phyloP scores from a whole-genome alignment of 1,140 invertebrate genomes.

The Brachystomella parvula region DNA sequence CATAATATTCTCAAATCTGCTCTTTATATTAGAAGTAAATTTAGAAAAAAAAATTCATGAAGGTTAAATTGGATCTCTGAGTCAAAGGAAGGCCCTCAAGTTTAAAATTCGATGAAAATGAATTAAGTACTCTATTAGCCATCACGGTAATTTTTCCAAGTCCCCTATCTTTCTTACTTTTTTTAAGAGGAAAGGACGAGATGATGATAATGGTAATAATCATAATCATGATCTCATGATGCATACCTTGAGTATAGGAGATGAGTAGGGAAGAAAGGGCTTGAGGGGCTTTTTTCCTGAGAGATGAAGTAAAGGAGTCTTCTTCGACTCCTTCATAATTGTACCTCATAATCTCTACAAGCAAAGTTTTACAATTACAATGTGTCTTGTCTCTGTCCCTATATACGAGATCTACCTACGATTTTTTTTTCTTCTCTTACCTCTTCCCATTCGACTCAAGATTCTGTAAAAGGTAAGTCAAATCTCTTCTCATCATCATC shows the following conservation, averaged over 20 bases:
- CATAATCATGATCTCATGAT: neutral
- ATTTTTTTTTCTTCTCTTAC: neutral
- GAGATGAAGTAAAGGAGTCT: neutral
- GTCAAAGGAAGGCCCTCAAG: no score
- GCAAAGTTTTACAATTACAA: slow-evolving; percentile 21
- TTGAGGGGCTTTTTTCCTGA: neutral
- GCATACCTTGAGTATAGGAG: no score
- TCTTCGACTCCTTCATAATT: slow-evolving; percentile 13
- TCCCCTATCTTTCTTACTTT: neutral
- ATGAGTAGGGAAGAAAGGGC: no score
- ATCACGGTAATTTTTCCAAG: no score
- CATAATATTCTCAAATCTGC: no score
- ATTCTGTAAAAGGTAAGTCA: neutral
- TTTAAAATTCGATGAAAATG: no score
- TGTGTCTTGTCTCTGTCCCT: slow-evolving; percentile 12
- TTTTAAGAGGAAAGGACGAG: neutral
- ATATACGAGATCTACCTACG: neutral
- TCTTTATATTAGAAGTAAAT: no score
- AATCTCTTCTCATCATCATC: neutral
- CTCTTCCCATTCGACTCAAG: neutral
- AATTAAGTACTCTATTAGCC: no score
- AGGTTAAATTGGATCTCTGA: no score
- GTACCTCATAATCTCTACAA: slow-evolving; percentile 10
- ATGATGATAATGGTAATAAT: neutral
- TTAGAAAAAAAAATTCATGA: no score